A percentile compares a stretch with the other conserved stretches of the same genome.
Conservation (phyloP, 2,797 vertebrate species). For the Yasuhikotakia modesta region DNA sequence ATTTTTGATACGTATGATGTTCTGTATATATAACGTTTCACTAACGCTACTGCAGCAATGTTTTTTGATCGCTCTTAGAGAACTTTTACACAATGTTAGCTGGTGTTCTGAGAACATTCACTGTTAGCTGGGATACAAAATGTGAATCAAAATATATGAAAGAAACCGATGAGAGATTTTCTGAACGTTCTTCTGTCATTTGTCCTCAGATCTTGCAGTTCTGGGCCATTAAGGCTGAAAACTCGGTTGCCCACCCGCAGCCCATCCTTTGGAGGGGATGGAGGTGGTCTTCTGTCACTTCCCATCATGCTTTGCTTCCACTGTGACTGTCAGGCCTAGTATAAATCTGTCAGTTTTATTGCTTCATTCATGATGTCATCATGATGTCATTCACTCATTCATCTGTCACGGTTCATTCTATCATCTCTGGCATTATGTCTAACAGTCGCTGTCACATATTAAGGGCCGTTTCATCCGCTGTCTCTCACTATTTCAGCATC, state of each 20-base stretch:
- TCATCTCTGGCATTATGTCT: conserved; percentile 32
- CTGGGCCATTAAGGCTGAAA: neutral
- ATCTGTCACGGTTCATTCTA: conserved; percentile 37
- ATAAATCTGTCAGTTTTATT: conserved; percentile 33
- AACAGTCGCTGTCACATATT: conserved; percentile 20
- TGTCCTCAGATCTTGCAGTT: neutral
- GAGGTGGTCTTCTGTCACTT: conserved; percentile 10
- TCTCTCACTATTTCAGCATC: conserved; percentile 12
- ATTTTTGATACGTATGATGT: too few relatives aligned
- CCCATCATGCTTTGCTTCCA: conserved; percentile 3
- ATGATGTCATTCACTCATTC: conserved; percentile 37
- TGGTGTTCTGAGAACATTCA: too few relatives aligned
- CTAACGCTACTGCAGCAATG: too few relatives aligned
- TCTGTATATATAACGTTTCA: too few relatives aligned
- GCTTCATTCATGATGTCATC: conserved; percentile 52
- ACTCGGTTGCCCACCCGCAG: neutral
- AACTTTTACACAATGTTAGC: too few relatives aligned
- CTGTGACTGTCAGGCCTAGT: conserved; percentile 29
- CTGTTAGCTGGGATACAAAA: neutral
- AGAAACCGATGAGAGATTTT: neutral
- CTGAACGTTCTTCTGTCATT: neutral
- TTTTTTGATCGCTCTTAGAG: too few relatives aligned
- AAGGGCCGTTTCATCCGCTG: conserved; percentile 16
- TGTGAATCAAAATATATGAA: conserved; percentile 7
- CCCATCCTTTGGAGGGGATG: neutral